Percentiles rank a stretch among this genome's conserved stretches.
Evolutionary conservation across 2,888 invertebrate species (phyloP).

Genomic region (Dusona sp.): DNA sequence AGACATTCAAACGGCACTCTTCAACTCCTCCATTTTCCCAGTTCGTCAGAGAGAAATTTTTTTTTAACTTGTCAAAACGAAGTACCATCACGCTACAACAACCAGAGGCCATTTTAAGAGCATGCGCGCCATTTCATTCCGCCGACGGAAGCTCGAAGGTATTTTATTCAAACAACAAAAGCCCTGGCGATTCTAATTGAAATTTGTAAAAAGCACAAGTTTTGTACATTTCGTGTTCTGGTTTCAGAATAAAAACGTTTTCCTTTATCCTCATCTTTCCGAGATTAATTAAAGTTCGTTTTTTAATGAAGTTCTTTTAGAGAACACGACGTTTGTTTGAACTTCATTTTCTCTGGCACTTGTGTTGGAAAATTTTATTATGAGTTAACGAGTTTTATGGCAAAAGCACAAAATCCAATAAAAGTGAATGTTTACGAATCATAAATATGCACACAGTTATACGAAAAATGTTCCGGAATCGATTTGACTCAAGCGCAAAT

Average conservation of each 20-base stretch:
- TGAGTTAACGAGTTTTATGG: not conserved
- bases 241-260: not conserved
- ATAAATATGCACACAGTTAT: not conserved
- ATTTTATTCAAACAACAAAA: not conserved
- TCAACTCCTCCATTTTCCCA: conserved; percentile 4
- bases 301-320: not conserved
- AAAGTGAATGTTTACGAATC: not conserved
- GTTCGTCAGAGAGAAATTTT: not conserved
- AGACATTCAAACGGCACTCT: conserved; percentile 2
- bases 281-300: not conserved
- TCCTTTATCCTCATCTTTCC: not conserved
- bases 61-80: not conserved
- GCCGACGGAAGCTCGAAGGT: not conserved
- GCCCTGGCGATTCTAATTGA: not conserved
- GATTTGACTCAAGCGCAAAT: not conserved
- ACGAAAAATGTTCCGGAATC: not conserved
- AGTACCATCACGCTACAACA: not conserved
- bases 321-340: not conserved
- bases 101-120: not conserved
- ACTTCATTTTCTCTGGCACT: not conserved
- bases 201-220: not conserved
- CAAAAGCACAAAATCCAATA: not conserved
- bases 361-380: not conserved
- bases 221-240: not conserved
- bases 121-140: not conserved